phyloP scores from a whole-genome alignment of 2,888 invertebrate genomes.

The Sinhomidia bicolor region DNA sequence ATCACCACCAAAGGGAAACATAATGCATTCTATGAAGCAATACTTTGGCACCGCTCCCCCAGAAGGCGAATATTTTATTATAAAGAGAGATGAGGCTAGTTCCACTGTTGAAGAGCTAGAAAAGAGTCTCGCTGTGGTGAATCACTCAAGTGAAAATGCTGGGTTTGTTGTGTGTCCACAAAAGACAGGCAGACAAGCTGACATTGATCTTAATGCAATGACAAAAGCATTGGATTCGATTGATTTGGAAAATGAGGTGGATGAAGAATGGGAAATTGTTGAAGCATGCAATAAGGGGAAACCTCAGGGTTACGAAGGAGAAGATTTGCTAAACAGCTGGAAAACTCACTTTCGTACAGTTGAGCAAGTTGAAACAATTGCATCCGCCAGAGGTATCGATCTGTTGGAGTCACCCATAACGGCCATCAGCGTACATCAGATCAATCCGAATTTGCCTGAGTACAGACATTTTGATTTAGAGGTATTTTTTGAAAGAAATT shows the following conservation, averaged over 20 bases:
- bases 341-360: constrained; percentile 91
- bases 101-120: constrained; percentile 69
- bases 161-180: constrained; percentile 68
- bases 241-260: constrained; percentile 74
- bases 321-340: constrained; percentile 88
- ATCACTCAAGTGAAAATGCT: constrained; percentile 70
- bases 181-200: background rate
- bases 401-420: constrained; percentile 68
- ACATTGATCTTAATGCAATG: constrained; percentile 72
- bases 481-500: constrained; percentile 31
- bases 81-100: constrained; percentile 64
- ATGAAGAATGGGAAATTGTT: constrained; percentile 79
- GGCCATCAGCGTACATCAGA: constrained; percentile 74
- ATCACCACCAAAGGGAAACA: constrained; percentile 75
- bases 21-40: constrained; percentile 78
- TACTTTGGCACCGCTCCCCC: constrained; percentile 77
- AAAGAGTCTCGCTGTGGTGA: constrained; percentile 72
- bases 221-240: constrained; percentile 71
- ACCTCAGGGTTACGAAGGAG: constrained; percentile 79
- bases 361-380: constrained; percentile 73
- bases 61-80: constrained; percentile 77
- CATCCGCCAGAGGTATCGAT: constrained; percentile 53
- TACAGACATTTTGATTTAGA: constrained; percentile 74
- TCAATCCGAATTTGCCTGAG: constrained; percentile 77
- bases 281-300: constrained; percentile 76